phyloP scores from a whole-genome alignment of 2,113 vertebrate genomes.

The Cochlearius cochlearius region DNA sequence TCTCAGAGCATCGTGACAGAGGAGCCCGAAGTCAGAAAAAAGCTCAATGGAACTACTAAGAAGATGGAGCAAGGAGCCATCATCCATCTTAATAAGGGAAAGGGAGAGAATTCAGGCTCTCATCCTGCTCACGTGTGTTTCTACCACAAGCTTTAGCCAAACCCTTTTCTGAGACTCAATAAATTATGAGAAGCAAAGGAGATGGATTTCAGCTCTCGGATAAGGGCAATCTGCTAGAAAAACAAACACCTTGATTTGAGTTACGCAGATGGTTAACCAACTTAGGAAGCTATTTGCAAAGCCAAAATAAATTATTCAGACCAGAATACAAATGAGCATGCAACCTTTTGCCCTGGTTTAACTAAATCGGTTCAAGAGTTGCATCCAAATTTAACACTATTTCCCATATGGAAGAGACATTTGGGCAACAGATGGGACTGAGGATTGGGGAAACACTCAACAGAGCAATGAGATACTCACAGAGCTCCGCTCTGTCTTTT shows the following conservation, averaged over 20 bases:
- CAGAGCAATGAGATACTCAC: constrained; percentile 73
- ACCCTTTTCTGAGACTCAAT: background rate
- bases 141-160: background rate
- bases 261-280: constrained; percentile 17
- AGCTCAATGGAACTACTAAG: background rate
- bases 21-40: background rate
- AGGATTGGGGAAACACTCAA: background rate
- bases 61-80: background rate
- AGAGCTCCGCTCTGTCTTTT: constrained; percentile 64
- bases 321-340: background rate
- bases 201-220: constrained; percentile 29
- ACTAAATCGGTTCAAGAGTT: constrained; percentile 31
- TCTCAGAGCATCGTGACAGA: background rate
- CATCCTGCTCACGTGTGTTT: background rate
- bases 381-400: background rate
- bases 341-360: constrained; percentile 42
- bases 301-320: constrained; percentile 51
- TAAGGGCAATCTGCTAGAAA: constrained; percentile 53
- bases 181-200: background rate
- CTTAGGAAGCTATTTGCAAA: constrained; percentile 42
- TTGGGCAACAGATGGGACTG: constrained; percentile 42
- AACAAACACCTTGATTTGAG: constrained; percentile 33
- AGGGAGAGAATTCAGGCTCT: background rate
- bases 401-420: constrained; percentile 58
- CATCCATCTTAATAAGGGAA: background rate